Evolutionary conservation across 2,113 vertebrate species (phyloP), one percentile per base, ranked within the genome.

Genomic region (Boleophthalmus pectinirostris): DNA sequence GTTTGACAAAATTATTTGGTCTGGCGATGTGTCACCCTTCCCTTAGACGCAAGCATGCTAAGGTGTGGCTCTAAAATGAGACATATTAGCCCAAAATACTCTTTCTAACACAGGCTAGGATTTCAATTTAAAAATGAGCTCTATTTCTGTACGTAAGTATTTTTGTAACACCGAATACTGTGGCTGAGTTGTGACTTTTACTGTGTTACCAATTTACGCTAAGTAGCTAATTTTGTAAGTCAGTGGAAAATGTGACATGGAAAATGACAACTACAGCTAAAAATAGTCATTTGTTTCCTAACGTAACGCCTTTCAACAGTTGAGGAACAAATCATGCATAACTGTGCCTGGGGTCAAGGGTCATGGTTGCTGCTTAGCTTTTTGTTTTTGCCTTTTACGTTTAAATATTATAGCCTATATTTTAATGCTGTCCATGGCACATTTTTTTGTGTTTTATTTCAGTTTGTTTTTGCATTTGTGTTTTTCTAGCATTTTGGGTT

Each of bases 21-120:
- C 4, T 69, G 15, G 45, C 13, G 43, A 45, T 68, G 66, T 78
- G 53, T 85, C 43, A 51, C 72, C 23, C 51, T 71, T 47, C 24
- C 43, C 29, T 65, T 67, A 70, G 54, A 49, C 69, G 70, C 78
- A 68, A 61, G 58, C 71, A 21, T 46, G 56, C 69, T 53, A 20
- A 79, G 87, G 85, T 84, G 85, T 65, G 73, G 72, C 82, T 74
- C 61, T 68, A 66, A 43, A 46, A 74, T 69, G 12, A 86, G 47
- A 80, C 80, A 86, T 86, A 71, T 79, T 45, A 70, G 72, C 78
- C 71, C 82, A 69, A 76, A 78, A 47, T 66, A 54, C 47, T 72
- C 11, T 25, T 23, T 23, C 25, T 54, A 56, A 1, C 66, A 38
- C 77, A 56, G 57, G 15, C 7, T 61, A 2, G 15, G 14, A 33